phyloP scores from a whole-genome alignment of 2,113 vertebrate genomes.

The Paramisgurnus dabryanus region DNA sequence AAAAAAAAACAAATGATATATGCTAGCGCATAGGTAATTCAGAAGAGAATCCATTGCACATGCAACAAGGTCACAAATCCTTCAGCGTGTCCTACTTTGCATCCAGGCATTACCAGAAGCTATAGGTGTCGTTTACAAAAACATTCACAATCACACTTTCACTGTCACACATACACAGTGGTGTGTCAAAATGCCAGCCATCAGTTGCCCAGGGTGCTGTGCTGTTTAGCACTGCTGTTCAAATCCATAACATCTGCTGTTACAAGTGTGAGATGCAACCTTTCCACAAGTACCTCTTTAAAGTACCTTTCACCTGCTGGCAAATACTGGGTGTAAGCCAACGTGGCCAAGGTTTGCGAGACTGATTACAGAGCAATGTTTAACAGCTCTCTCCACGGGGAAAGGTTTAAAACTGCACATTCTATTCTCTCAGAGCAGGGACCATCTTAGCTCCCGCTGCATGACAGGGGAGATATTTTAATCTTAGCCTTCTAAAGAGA shows the following conservation, averaged over 20 bases:
- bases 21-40: not conserved
- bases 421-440: not conserved
- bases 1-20: conserved; percentile 12
- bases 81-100: not conserved
- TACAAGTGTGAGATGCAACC: conserved; percentile 25
- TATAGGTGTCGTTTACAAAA: conserved; percentile 49
- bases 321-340: conserved; percentile 11
- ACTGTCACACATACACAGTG: conserved; percentile 46
- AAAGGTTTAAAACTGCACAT: conserved; percentile 11
- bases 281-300: conserved; percentile 23
- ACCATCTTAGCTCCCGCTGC: conserved; percentile 23
- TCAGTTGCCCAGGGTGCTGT: conserved; percentile 23
- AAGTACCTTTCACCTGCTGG: conserved; percentile 26
- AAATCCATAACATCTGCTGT: conserved; percentile 31
- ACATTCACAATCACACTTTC: conserved; percentile 16
- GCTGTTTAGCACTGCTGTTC: conserved; percentile 36
- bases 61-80: conserved; percentile 13
- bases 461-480: conserved; percentile 38
- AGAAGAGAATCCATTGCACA: not conserved
- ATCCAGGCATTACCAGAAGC: conserved; percentile 16
- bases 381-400: conserved; percentile 49
- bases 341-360: conserved; percentile 8
- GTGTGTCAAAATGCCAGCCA: conserved; percentile 58
- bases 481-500: conserved; percentile 14
- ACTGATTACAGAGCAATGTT: conserved; percentile 20